Conservation (phyloP, 2,888 invertebrate genomes). For the Anthophora plumipes region DNA sequence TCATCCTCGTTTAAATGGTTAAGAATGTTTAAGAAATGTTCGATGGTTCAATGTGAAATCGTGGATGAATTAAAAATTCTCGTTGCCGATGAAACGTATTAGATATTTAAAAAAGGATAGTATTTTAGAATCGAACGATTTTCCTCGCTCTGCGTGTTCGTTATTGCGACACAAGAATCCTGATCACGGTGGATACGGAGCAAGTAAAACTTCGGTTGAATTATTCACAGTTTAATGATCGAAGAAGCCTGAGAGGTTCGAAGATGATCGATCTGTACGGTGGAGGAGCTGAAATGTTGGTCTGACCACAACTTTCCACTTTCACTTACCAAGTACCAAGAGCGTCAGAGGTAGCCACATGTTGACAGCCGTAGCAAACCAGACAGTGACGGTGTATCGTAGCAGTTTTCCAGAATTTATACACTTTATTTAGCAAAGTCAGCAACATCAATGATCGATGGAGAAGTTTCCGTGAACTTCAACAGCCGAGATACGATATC, state of each 20-base stretch:
- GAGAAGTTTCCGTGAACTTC: slow-evolving; percentile 9
- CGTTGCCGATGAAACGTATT: too few species aligned
- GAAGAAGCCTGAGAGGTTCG: background rate
- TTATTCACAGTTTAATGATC: background rate
- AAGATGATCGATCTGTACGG: background rate
- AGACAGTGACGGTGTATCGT: background rate
- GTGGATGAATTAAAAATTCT: too few species aligned
- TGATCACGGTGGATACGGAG: background rate
- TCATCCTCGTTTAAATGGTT: too few species aligned
- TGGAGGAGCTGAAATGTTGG: background rate
- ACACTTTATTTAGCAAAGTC: slow-evolving; percentile 31
- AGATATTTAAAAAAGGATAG: too few species aligned
- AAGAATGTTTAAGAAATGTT: too few species aligned
- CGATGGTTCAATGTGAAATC: too few species aligned
- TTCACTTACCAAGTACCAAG: slow-evolving; percentile 75
- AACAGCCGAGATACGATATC: background rate
- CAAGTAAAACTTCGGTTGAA: background rate
- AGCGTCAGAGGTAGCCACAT: slow-evolving; percentile 72
- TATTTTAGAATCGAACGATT: too few species aligned
- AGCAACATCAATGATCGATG: slow-evolving; percentile 35
- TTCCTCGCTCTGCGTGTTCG: too few species aligned
- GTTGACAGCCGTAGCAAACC: slow-evolving; percentile 41
- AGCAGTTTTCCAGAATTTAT: slow-evolving; percentile 22
- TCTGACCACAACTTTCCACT: background rate
- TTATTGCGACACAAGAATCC: too few species aligned